Percentiles rank a stretch among this genome's conserved stretches.
phyloP scores from a whole-genome alignment of 2,113 vertebrate genomes.

The Ptilonorhynchus violaceus region DNA sequence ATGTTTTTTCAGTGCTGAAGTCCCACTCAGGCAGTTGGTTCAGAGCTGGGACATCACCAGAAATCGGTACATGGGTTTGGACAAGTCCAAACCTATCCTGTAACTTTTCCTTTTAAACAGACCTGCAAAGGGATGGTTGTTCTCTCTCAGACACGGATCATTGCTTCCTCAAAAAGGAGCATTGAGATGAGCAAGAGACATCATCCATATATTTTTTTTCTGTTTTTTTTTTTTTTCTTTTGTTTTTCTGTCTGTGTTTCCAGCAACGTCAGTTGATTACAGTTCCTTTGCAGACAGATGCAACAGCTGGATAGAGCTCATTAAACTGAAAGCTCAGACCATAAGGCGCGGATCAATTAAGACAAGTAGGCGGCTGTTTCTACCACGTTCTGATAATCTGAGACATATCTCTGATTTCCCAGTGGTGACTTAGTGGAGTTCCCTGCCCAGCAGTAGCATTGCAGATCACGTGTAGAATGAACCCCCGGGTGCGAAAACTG shows the following conservation, averaged over 20 bases:
- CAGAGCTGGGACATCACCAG: conserved; percentile 20
- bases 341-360: conserved; percentile 99
- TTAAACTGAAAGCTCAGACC: conserved; percentile 99
- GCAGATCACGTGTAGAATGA: conserved; percentile 67
- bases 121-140: conserved; percentile 60
- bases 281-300: conserved; percentile 99
- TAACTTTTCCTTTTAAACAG: conserved; percentile 38
- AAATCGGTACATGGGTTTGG: conserved; percentile 46
- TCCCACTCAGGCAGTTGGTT: conserved; percentile 42
- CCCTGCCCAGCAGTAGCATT: conserved; percentile 64
- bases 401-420: conserved; percentile 78
- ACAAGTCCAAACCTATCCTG: conserved; percentile 27
- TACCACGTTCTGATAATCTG: conserved; percentile 88
- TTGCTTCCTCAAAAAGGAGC: conserved; percentile 77
- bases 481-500: conserved; percentile 82
- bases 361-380: conserved; percentile 99
- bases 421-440: conserved; percentile 82
- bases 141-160: conserved; percentile 76
- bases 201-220: conserved; percentile 84
- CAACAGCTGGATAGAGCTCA: conserved; percentile 99
- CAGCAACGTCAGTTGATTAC: conserved; percentile 99
- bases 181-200: conserved; percentile 74
- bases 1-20: conserved; percentile 51
- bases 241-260: conserved; percentile 86
- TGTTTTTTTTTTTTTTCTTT: conserved; percentile 72